phyloP scores from a whole-genome alignment of 2,113 vertebrate genomes.

The Tympanuchus pallidicinctus region DNA sequence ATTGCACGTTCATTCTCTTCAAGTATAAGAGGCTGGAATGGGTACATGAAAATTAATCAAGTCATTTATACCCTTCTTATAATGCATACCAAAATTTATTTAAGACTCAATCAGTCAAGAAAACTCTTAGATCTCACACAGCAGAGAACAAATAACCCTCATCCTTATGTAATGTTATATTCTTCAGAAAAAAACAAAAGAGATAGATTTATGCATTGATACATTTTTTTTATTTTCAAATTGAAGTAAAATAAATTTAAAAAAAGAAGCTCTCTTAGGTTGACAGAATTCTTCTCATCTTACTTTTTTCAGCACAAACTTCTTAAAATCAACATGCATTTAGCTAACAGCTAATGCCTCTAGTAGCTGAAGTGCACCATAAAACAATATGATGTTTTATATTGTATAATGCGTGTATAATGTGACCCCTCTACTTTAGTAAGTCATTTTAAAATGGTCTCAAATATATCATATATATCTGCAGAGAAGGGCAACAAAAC shows the following conservation, averaged over 20 bases:
- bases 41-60: slow-evolving; percentile 16
- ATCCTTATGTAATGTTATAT: background rate
- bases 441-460: background rate
- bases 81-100: background rate
- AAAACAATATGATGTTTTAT: background rate
- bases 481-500: too few relatives aligned
- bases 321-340: background rate
- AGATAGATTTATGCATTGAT: background rate
- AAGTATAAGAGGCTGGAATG: background rate
- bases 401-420: too few relatives aligned
- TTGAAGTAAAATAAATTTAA: background rate
- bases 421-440: background rate
- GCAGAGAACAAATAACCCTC: background rate
- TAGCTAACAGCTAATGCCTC: background rate
- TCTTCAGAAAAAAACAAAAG: background rate
- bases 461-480: background rate
- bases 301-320: background rate
- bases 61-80: background rate
- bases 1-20: background rate
- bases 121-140: background rate
- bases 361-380: background rate
- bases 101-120: background rate
- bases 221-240: background rate
- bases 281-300: background rate
- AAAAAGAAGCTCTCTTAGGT: background rate